Conservation (phyloP, 2,797 vertebrate genomes). For the Allobates femoralis region DNA sequence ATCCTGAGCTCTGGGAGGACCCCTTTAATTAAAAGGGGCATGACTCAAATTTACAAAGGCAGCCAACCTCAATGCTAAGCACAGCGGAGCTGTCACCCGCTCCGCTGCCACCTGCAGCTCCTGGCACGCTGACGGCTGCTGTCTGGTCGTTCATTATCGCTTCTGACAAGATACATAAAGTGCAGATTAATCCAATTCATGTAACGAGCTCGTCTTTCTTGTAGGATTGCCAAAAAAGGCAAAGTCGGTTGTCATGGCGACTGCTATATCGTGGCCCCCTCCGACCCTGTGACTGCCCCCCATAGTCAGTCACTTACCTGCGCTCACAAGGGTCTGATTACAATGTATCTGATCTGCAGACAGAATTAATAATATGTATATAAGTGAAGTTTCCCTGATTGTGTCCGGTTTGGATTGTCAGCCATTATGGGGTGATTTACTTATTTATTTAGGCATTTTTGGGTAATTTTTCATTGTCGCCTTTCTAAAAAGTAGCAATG, state of each 20-base stretch:
- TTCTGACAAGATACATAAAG: constrained; percentile 55
- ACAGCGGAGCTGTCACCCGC: constrained; percentile 16
- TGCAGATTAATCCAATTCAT: constrained; percentile 19
- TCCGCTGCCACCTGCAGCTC: constrained; percentile 46
- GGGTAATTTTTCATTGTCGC: no score
- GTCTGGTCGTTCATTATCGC: constrained; percentile 47
- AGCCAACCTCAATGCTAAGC: background rate
- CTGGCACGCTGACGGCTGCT: constrained; percentile 53
- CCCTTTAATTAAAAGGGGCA: background rate
- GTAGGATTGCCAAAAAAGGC: constrained; percentile 10
- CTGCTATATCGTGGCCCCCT: background rate
- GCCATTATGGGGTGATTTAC: no score
- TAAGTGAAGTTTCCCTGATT: background rate
- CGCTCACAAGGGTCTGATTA: background rate
- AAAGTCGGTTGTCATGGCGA: constrained; percentile 35
- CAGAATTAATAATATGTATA: background rate
- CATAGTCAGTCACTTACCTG: background rate
- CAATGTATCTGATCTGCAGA: background rate
- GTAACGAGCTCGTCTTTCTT: constrained; percentile 30
- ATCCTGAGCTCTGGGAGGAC: background rate
- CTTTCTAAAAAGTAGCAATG: no score
- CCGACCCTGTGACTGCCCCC: background rate
- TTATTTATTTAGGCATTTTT: no score
- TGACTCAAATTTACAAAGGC: background rate
- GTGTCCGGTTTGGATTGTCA: no score